A percentile compares a stretch with the other conserved stretches of the same genome.
phyloP scores from a whole-genome alignment of 2,113 vertebrate genomes.

The Tragelaphus imberbis region DNA sequence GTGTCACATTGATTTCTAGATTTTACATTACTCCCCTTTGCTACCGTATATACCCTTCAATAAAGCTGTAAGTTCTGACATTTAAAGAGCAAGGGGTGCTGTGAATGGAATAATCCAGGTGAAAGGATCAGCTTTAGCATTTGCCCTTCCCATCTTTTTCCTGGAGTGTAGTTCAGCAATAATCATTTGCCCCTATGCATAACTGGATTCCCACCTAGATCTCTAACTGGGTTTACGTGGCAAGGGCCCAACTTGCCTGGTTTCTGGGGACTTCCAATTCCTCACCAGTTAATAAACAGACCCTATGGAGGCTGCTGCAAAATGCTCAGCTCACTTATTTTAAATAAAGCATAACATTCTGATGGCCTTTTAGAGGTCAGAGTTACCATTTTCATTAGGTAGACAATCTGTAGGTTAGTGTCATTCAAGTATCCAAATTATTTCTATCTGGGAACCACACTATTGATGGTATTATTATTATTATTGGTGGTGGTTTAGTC shows the following conservation, averaged over 20 bases:
- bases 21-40: background rate
- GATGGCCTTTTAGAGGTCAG: background rate
- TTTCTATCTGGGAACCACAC: background rate
- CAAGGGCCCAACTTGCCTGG: background rate
- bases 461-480: background rate
- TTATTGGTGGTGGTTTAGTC: background rate
- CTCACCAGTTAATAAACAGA: background rate
- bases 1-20: background rate
- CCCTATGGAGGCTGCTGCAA: background rate
- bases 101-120: background rate
- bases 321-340: background rate
- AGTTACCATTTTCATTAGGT: background rate
- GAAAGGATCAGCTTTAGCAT: background rate
- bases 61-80: background rate
- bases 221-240: background rate
- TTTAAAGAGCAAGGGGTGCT: background rate
- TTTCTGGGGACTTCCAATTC: background rate
- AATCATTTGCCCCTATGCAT: fast-evolving
- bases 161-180: background rate
- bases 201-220: fast-evolving
- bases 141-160: background rate
- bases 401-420: background rate
- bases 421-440: background rate
- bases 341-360: background rate
- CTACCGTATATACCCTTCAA: background rate